Base-by-base conservation (phyloP, 2,888 invertebrate species). In the Myopa tessellatipennis region DNA sequence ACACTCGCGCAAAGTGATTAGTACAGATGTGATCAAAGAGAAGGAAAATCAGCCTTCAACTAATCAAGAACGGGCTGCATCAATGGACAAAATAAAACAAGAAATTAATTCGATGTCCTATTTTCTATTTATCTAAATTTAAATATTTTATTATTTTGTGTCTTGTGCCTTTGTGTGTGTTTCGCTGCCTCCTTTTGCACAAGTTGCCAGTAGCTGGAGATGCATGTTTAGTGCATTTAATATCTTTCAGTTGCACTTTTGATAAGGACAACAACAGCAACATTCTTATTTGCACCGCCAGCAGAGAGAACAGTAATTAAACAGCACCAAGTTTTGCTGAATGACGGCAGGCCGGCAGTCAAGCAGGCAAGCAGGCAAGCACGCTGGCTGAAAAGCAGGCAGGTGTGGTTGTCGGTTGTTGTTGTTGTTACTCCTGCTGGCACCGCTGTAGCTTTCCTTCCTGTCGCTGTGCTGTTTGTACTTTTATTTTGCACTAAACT, bases 391-490 rank as follows among this genome's bases (percentile, higher is more conserved):
- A 16, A 68, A 60, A 60, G 60, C 60, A 16, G 4, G 55, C n/a
- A 55, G 55, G 4, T 61, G 5, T 18, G 12, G 68, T 61, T 60
- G 40, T 60, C 60, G 2, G 26, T 58, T 58, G 58, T 55, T 52
- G 63, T 18, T 65, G 58, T 74, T 55, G 74, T 38, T 69, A 26
- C 16, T 74, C 18, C 36, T 76, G 45, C 50, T 26, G 38, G 55
- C 16, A 45, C 60, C 70, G 76, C 45, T 76, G 18, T n/a, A 69
- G 79, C 77, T 79, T 79, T 79, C 79, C 79, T 74, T 80, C 80
- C 80, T 84, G 82, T 82, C 83, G 83, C 82, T 83, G 60, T 61
- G 14, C 52, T 74, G 67, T 40, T 76, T 52, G 26, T 45, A 60
- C 34, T 55, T 69, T 69, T 69, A 4, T 80, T 82, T 81, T 78